Evolutionary conservation across 2,888 invertebrate species (phyloP).

Genomic region (Lysandra coridon): DNA sequence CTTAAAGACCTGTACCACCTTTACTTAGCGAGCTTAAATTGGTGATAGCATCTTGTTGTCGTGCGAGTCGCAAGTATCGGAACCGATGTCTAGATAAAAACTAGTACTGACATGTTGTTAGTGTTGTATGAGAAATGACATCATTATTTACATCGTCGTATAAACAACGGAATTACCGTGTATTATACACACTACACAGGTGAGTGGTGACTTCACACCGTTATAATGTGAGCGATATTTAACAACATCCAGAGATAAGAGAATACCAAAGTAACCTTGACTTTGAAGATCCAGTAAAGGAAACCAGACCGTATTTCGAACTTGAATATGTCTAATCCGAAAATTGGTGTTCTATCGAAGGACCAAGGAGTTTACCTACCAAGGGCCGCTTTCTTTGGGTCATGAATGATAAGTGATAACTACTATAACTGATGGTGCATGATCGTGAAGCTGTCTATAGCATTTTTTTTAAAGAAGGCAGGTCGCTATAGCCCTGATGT

Average conservation of each 20-base stretch:
- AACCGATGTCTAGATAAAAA: neutral
- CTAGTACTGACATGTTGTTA: neutral
- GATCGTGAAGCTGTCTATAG: no score
- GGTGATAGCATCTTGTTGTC: no score
- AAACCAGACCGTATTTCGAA: neutral
- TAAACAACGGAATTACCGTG: neutral
- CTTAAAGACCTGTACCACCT: no score
- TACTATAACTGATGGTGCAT: no score
- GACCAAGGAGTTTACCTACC: no score
- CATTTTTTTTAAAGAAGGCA: no score
- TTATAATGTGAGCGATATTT: neutral
- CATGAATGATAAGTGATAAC: no score
- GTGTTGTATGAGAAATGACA: conserved; percentile 5
- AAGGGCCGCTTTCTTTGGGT: no score
- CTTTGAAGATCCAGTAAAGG: neutral
- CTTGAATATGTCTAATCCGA: no score
- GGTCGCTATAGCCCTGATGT: no score
- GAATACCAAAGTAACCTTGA: neutral
- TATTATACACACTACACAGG: neutral
- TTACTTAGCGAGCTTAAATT: no score
- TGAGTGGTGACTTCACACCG: neutral
- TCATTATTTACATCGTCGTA: neutral
- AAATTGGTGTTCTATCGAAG: no score
- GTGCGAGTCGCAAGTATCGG: neutral
- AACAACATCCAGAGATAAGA: neutral